These are phyloP conservation scores for Dendropsophus ebraccatus DNA, from an alignment of 2,113 vertebrate species.

Conservation along the genomic window DNA sequence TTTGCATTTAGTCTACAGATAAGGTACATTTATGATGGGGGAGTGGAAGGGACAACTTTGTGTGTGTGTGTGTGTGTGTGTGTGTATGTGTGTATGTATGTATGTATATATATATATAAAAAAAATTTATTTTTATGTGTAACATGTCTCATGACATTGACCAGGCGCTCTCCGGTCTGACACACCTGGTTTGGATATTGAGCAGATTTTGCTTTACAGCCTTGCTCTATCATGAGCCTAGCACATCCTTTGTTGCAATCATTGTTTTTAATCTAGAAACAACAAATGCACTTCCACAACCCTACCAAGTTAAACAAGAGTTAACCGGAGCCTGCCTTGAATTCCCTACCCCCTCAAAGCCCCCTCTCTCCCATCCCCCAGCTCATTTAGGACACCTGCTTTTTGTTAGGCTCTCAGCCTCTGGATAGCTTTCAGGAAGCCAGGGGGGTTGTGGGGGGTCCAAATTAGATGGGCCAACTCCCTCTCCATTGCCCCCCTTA, in stretches of 20 bases:
- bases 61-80: no score
- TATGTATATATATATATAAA: no score
- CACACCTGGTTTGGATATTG: not conserved
- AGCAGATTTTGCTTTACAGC: not conserved
- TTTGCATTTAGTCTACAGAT: no score
- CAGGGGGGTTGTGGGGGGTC: slow-evolving; percentile 52
- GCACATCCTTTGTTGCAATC: not conserved
- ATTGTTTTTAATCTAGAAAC: not conserved
- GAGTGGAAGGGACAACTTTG: no score
- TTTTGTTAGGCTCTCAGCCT: slow-evolving; percentile 56
- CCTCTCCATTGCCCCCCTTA: slow-evolving; percentile 24
- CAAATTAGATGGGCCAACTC: slow-evolving; percentile 52
- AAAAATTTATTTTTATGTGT: no score
- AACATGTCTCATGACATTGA: no score
- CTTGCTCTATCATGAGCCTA: not conserved
- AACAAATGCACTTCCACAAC: not conserved
- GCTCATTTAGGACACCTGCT: slow-evolving; percentile 57
- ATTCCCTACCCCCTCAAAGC: slow-evolving; percentile 33
- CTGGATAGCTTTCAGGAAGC: slow-evolving; percentile 58
- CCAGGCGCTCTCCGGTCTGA: not conserved
- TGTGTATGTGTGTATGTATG: no score
- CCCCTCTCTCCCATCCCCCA: slow-evolving; percentile 47
- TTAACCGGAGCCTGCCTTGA: slow-evolving; percentile 38
- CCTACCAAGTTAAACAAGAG: slow-evolving; percentile 28
- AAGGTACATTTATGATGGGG: no score